Percentiles rank a stretch among this genome's conserved stretches.
Evolutionary conservation across 2,797 vertebrate genomes (phyloP).

Genomic region (Diceros bicornis): DNA sequence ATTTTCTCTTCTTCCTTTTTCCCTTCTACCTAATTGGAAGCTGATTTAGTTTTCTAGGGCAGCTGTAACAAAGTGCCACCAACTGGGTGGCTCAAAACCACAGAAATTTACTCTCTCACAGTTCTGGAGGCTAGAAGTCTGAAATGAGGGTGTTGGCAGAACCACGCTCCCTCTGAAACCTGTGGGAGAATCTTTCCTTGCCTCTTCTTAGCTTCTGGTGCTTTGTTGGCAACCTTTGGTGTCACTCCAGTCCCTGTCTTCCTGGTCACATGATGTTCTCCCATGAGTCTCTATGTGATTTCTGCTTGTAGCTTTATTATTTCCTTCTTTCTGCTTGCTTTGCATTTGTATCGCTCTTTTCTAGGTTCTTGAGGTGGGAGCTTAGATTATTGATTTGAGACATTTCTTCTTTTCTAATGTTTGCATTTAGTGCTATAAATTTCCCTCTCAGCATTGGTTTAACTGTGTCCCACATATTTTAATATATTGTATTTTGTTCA

Average conservation of each 20-base stretch:
- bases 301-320: neutral
- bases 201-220: too few relatives aligned
- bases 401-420: neutral
- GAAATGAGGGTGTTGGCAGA: neutral
- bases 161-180: neutral
- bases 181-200: neutral
- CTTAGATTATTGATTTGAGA: neutral
- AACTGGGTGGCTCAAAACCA: neutral
- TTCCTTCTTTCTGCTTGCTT: neutral
- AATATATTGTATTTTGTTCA: neutral
- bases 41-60: neutral
- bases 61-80: neutral
- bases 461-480: neutral
- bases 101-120: neutral
- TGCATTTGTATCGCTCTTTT: neutral
- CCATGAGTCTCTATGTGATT: neutral
- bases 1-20: neutral
- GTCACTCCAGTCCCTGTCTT: neutral
- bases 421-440: neutral
- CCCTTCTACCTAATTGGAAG: accelerated
- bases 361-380: neutral
- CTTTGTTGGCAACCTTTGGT: neutral
- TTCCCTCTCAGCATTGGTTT: neutral
- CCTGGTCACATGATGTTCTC: neutral
- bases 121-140: neutral